phyloP scores from a whole-genome alignment of 2,797 vertebrate species.

The Myotis vivesi region DNA sequence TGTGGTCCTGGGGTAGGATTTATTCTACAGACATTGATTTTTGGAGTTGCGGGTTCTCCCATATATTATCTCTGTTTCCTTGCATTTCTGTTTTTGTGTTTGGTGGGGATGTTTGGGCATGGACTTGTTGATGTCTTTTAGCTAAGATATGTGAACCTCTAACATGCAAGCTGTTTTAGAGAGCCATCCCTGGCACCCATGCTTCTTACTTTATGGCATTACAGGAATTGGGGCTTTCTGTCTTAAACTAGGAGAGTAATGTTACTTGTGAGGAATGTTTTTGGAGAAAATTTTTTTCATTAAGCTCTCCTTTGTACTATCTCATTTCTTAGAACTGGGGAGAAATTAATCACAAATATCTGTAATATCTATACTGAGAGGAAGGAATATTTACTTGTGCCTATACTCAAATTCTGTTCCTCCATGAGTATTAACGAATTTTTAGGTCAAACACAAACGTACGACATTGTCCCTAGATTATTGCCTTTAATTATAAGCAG shows the following conservation, averaged over 20 bases:
- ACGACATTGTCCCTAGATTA: slow-evolving; percentile 37
- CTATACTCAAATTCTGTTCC: slow-evolving; percentile 30
- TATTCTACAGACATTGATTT: slow-evolving; percentile 28
- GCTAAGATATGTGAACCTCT: not conserved
- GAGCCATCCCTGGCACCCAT: not conserved
- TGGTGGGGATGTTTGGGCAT: slow-evolving; percentile 6
- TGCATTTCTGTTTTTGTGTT: slow-evolving; percentile 37
- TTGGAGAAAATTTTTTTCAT: slow-evolving; percentile 29
- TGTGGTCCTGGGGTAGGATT: not conserved
- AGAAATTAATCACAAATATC: slow-evolving; percentile 5
- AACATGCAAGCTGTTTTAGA: not conserved
- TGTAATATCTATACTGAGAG: not conserved
- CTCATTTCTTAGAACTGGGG: slow-evolving; percentile 43
- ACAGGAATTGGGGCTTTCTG: slow-evolving; percentile 42
- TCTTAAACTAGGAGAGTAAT: slow-evolving; percentile 20
- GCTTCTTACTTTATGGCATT: slow-evolving; percentile 29
- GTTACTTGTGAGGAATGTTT: slow-evolving; percentile 22
- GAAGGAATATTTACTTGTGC: not conserved
- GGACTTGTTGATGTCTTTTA: not conserved
- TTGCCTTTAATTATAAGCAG: slow-evolving; percentile 63
- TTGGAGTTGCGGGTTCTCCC: not conserved
- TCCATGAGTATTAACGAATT: slow-evolving; percentile 34
- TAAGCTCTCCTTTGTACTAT: slow-evolving; percentile 20
- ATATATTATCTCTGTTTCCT: not conserved
- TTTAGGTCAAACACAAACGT: slow-evolving; percentile 45